Percentiles rank a stretch among this genome's conserved stretches.
phyloP scores from a whole-genome alignment of 2,113 vertebrate genomes.

The Etheostoma spectabile region DNA sequence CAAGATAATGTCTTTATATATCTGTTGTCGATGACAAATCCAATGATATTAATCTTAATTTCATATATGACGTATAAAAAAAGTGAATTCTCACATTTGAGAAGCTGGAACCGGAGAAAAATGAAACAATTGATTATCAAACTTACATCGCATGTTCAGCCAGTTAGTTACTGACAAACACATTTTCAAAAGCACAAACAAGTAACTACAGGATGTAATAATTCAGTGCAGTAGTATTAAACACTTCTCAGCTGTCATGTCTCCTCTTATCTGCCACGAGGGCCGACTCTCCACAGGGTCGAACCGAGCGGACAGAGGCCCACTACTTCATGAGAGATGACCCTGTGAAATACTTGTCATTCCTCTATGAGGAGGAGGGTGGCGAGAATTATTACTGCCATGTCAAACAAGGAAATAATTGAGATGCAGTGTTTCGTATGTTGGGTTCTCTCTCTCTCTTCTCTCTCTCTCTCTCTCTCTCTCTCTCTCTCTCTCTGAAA shows the following conservation, averaged over 20 bases:
- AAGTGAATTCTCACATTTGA: neutral
- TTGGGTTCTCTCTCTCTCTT: constrained; percentile 6
- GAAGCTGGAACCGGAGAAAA: neutral
- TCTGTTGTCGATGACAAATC: neutral
- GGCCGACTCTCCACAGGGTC: constrained; percentile 3
- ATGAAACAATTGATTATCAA: no score
- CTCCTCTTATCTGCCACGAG: constrained; percentile 31
- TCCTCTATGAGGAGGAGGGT: constrained; percentile 30
- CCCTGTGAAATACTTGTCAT: constrained; percentile 65
- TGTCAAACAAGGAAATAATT: constrained; percentile 67
- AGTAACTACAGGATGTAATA: neutral
- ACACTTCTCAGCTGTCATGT: constrained; percentile 49
- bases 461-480: neutral
- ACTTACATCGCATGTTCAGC: no score
- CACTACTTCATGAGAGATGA: constrained; percentile 51
- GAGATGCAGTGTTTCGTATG: constrained; percentile 45
- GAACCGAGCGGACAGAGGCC: constrained; percentile 1
- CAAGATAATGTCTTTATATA: neutral
- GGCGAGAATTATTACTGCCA: constrained; percentile 40
- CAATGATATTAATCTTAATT: neutral
- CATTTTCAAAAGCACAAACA: neutral
- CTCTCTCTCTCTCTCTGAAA: neutral
- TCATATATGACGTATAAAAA: neutral
- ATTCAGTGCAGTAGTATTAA: neutral
- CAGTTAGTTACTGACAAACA: no score